Evolutionary conservation across 1,140 invertebrate species (phyloP).

Genomic region (Drosophila kepulauana): DNA sequence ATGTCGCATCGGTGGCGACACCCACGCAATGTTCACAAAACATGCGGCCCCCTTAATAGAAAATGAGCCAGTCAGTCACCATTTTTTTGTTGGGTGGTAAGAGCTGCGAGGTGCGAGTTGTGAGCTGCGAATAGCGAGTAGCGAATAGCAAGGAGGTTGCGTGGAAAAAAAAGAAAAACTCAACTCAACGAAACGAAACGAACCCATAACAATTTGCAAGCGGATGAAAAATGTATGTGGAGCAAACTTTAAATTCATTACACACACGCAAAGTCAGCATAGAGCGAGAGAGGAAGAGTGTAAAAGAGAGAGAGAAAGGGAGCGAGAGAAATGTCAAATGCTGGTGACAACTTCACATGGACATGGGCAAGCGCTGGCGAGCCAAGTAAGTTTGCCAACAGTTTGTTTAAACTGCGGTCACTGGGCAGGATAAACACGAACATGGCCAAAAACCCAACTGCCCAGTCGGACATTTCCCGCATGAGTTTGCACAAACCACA

Average conservation of each 20-base stretch:
- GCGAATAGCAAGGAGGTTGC: slow-evolving; percentile 4
- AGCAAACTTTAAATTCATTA: slow-evolving; percentile 82
- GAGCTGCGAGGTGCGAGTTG: neutral
- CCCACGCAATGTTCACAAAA: slow-evolving; percentile 50
- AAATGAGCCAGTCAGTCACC: slow-evolving; percentile 40
- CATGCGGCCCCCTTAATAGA: slow-evolving; percentile 65
- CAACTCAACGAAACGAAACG: slow-evolving; percentile 14
- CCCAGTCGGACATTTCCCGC: slow-evolving; percentile 31
- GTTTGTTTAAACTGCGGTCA: slow-evolving; percentile 79
- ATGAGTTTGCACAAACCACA: neutral
- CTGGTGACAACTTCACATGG: slow-evolving; percentile 66
- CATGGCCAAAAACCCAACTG: slow-evolving; percentile 18
- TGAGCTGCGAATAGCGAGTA: too few relatives aligned
- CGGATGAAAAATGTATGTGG: slow-evolving; percentile 78
- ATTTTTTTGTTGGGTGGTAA: neutral
- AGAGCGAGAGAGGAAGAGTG: neutral
- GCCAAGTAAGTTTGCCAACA: slow-evolving; percentile 46
- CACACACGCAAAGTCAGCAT: slow-evolving; percentile 75
- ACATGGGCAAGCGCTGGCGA: slow-evolving; percentile 28
- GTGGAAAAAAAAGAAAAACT: slow-evolving; percentile 26
- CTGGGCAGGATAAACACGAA: slow-evolving; percentile 56
- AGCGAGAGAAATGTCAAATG: slow-evolving; percentile 8
- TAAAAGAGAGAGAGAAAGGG: neutral
- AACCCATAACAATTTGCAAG: slow-evolving; percentile 78
- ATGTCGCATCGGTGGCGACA: slow-evolving; percentile 5